phyloP scores from a whole-genome alignment of 1,140 invertebrate genomes.

The Rhopalosiphum maidis region DNA sequence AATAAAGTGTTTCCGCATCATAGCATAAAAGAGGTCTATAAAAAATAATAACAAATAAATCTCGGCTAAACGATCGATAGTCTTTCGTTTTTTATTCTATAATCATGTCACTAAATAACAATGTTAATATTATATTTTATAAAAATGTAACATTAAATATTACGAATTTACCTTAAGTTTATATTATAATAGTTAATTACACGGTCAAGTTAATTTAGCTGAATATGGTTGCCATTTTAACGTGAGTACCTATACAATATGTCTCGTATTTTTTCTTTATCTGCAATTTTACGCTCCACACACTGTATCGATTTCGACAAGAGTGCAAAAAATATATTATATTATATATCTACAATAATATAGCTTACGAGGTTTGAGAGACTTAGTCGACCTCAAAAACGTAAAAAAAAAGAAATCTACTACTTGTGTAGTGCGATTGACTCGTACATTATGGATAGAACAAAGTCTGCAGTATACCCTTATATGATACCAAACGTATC shows the following conservation, averaged over 20 bases:
- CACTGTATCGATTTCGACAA: neutral
- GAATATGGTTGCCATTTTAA: neutral
- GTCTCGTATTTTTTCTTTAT: neutral
- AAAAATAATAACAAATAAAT: conserved; percentile 4
- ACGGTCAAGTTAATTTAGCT: neutral
- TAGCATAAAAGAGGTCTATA: neutral
- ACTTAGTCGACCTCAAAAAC: neutral
- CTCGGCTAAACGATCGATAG: neutral
- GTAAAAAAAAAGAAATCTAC: conserved; percentile 4
- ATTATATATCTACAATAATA: neutral
- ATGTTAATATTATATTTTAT: neutral
- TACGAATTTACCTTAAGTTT: neutral
- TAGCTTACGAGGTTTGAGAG: neutral
- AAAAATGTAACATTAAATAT: neutral
- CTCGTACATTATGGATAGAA: conserved; percentile 15
- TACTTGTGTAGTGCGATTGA: neutral
- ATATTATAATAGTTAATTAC: neutral
- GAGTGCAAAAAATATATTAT: neutral
- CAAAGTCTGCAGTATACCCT: neutral
- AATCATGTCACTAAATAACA: neutral
- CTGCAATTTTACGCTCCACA: neutral
- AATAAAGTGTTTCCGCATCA: neutral
- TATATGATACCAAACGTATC: neutral
- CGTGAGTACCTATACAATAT: neutral
- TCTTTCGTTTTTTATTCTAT: neutral